A percentile compares a stretch with the other conserved stretches of the same genome.
Conservation (phyloP, 1,140 invertebrate genomes). For the Drosophila lacertosa region DNA sequence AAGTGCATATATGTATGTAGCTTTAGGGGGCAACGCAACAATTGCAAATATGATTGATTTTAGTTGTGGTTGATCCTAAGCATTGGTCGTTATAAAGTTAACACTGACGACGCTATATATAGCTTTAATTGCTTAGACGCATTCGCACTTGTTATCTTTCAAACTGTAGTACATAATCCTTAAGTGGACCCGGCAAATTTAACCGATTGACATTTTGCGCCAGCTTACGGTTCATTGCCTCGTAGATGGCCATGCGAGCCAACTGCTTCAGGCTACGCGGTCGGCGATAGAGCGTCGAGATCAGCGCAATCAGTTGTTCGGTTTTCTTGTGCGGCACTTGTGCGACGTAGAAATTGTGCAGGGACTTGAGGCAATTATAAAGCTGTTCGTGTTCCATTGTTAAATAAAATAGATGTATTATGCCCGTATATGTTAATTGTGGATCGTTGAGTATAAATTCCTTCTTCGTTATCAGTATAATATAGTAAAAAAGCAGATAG, state of each 20-base stretch:
- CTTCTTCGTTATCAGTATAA: conserved; percentile 88
- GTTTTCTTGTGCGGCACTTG: conserved; percentile 87
- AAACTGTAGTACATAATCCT: conserved; percentile 89
- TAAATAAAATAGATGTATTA: conserved; percentile 88
- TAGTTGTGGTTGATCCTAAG: conserved; percentile 48
- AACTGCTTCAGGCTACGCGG: conserved; percentile 88
- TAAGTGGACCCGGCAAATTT: conserved; percentile 87
- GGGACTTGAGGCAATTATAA: conserved; percentile 87
- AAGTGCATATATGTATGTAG: conserved; percentile 32
- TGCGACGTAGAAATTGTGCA: conserved; percentile 88
- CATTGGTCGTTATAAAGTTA: conserved; percentile 59
- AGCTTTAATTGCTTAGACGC: neutral
- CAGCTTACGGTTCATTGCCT: conserved; percentile 86
- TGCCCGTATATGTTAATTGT: conserved; percentile 86
- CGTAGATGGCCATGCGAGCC: conserved; percentile 87
- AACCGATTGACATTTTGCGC: conserved; percentile 88
- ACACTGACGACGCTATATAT: conserved; percentile 35
- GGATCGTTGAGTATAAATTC: conserved; percentile 88
- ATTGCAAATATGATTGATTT: conserved; percentile 67
- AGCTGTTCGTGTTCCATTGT: conserved; percentile 88
- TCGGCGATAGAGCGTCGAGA: conserved; percentile 87
- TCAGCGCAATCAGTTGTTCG: conserved; percentile 86
- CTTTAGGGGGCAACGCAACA: conserved; percentile 35
- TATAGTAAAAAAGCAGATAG: conserved; percentile 89
- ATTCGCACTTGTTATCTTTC: conserved; percentile 85